A percentile compares a stretch with the other conserved stretches of the same genome.
Evolutionary conservation across 1,140 invertebrate species (phyloP).

Genomic region (Rhizoglyphus robini): DNA sequence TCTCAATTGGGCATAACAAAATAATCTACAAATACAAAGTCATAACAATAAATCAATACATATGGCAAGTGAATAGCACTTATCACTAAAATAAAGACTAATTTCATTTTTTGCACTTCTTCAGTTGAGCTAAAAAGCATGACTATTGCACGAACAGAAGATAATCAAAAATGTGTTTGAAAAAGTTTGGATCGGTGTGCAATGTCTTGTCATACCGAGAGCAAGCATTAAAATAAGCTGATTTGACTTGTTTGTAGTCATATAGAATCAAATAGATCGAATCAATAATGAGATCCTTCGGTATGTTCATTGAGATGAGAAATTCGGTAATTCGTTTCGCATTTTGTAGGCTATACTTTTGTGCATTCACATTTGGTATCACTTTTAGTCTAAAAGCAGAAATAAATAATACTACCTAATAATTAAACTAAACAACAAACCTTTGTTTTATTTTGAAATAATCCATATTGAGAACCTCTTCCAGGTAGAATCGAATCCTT

Average conservation of each 20-base stretch:
- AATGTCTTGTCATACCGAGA: neutral
- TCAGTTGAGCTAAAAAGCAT: too few species aligned
- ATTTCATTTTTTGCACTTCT: too few species aligned
- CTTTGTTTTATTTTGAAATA: neutral
- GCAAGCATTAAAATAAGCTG: constrained; percentile 1
- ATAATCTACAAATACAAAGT: too few species aligned
- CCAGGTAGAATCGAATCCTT: neutral
- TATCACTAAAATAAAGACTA: too few species aligned
- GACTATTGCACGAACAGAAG: neutral
- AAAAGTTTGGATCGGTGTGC: constrained; percentile 1
- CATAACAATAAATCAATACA: too few species aligned
- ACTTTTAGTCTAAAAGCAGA: neutral
- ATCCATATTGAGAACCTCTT: neutral
- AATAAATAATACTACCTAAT: neutral
- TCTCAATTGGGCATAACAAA: too few species aligned
- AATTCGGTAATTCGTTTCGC: constrained; percentile 8
- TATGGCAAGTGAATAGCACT: too few species aligned
- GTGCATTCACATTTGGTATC: neutral
- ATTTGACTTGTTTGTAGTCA: constrained; percentile 11
- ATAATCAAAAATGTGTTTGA: constrained; percentile 8
- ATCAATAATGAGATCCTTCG: neutral
- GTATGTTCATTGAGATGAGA: constrained; percentile 2
- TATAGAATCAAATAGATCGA: constrained; percentile 3
- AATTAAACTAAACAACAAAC: neutral
- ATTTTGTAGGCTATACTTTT: neutral